Evolutionary conservation across 2,888 invertebrate species (phyloP), one percentile per base, ranked within the genome.

Genomic region (Apeira syringaria): DNA sequence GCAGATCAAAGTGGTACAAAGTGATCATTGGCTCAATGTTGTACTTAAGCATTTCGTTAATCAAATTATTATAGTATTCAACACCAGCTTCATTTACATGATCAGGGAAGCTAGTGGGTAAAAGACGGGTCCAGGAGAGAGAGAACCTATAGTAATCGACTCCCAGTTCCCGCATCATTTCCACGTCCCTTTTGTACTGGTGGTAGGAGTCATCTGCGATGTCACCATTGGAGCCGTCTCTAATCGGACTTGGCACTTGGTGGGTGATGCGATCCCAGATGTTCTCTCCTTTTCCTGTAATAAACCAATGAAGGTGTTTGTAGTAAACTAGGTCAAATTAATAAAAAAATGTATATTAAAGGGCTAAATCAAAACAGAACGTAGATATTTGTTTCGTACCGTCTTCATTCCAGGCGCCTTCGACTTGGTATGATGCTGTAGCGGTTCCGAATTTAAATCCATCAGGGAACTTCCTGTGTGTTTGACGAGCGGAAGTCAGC

Each of bases 251-350:
- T 0, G 91, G 70, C 1, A 53, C 34, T n/a, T 37, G 58, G 20
- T 92, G 92, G 0, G 91, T 86, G 51, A 92, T 67, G 41, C 66
- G 80, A 69, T 94, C 94, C 94, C 93, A 93, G 43, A 93, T 92
- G 38, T 87, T 91, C 68, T 86, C 85, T 1, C 87, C 74, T 68
- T 92, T 92, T 10, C 90, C 92, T 84, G 44, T 28, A n/a, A n/a
- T n/a, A n/a, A n/a, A n/a, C n/a, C n/a, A n/a, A n/a, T n/a, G n/a
- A n/a, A n/a, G n/a, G n/a, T n/a, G n/a, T n/a, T n/a, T n/a, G n/a
- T n/a, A n/a, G n/a, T n/a, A n/a, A n/a, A n/a, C n/a, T n/a, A n/a
- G n/a, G n/a, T n/a, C n/a, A n/a, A n/a, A n/a, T n/a, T n/a, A n/a
- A n/a, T n/a, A n/a, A n/a, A n/a, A n/a, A n/a, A n/a, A n/a, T n/a